These are phyloP conservation scores for Amphipoea oculea DNA, from an alignment of 2,888 invertebrate genomes.

Conservation along the genomic window DNA sequence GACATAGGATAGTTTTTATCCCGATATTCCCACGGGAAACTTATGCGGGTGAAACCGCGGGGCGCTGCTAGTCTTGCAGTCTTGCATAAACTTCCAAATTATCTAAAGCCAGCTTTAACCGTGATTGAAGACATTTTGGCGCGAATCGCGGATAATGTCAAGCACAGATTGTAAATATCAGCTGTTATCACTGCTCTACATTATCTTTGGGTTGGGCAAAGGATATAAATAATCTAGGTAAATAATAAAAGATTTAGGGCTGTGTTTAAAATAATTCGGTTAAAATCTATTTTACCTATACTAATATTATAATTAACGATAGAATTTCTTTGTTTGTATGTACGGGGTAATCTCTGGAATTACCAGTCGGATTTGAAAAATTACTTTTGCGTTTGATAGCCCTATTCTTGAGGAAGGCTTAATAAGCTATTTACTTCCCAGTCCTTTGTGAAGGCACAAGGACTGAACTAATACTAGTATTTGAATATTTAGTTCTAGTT, in stretches of 20 bases:
- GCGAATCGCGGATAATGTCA: constrained; percentile 42
- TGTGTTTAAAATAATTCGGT: background rate
- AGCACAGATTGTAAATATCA: constrained; percentile 50
- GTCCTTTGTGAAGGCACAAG: background rate
- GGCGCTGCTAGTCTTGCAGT: no score
- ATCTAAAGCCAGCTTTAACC: constrained; percentile 50
- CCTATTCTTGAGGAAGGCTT: background rate
- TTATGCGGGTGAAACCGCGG: no score
- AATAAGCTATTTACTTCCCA: background rate
- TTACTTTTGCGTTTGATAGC: background rate
- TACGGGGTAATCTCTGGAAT: background rate
- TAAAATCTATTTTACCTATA: background rate
- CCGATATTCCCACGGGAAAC: no score
- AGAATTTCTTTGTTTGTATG: background rate
- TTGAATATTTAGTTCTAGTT: background rate
- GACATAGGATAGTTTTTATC: no score
- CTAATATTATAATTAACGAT: background rate
- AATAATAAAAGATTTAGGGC: constrained; percentile 25
- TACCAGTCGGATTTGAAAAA: background rate
- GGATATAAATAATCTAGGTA: constrained; percentile 21
- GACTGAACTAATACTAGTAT: background rate
- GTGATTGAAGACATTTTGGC: constrained; percentile 68
- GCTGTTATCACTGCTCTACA: constrained; percentile 39
- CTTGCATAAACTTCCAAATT: background rate
- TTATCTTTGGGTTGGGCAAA: constrained; percentile 52